Evolutionary conservation across 2,888 invertebrate species (phyloP), one percentile per base, ranked within the genome.

Genomic region (Cepaea hortensis): DNA sequence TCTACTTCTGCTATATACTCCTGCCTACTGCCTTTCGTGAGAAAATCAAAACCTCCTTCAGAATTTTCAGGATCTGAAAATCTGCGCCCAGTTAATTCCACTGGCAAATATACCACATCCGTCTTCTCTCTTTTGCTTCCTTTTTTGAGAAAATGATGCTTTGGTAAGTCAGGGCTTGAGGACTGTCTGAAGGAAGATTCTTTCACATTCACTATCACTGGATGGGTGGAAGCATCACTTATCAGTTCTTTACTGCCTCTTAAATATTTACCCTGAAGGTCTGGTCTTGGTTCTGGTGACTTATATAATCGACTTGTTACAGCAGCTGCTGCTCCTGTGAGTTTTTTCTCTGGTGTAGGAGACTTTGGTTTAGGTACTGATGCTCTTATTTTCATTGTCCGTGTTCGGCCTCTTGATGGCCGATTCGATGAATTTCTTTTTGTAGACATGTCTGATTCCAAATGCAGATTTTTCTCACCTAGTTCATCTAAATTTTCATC

Each of bases 281-380:
- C 88, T 18, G 82, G 72, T 61, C 90, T 90, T 13, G 91, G 90
- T 50, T 88, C 86, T 46, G 89, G 90, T 50, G 91, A 88, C 88
- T 90, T 85, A 84, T 92, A 92, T 55, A 92, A 88, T 62, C 92
- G 86, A 75, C 90, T 89, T 3, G 92, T 92, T 1, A 92, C 92
- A 84, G 90, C 88, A 48, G 86, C 88, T 35, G 89, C 89, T 5
- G 85, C 81, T 20, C 76, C 61, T 13, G 88, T 85, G 46, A 89
- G 65, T 65, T 81, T 86, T 48, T 79, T 86, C 13, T 85, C 84
- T n/a, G 87, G 72, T 13, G 81, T 23, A 82, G 86, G 48, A 68
- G 81, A 55, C n/a, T 55, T 77, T 55, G 65, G 3, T 65, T 20
- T 11, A 77, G 65, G 70, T 20, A 81, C 20, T n/a, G 81, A 35